phyloP scores from a whole-genome alignment of 2,888 invertebrate species.

The Papilio protenor region DNA sequence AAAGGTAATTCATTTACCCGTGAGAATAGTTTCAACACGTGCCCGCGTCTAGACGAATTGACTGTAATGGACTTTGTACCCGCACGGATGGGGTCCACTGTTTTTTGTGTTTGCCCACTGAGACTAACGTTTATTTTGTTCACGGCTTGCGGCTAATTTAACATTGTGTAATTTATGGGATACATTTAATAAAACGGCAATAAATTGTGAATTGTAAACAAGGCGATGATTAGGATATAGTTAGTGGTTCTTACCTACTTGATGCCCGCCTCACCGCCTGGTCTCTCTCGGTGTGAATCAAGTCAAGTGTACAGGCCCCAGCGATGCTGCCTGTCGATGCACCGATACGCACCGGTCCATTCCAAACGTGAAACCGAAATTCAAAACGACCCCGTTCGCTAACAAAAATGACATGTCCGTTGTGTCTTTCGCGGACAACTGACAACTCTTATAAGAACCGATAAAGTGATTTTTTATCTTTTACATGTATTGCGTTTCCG shows the following conservation, averaged over 20 bases:
- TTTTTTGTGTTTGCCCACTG: slow-evolving; percentile 59
- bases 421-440: no score
- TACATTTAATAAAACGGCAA: not conserved
- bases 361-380: no score
- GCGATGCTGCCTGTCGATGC: no score
- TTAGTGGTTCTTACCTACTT: no score
- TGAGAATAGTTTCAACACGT: slow-evolving; percentile 81
- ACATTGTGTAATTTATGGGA: not conserved
- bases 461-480: slow-evolving; percentile 81
- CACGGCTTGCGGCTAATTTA: slow-evolving; percentile 33
- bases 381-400: no score
- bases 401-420: no score
- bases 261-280: no score
- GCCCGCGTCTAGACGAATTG: slow-evolving; percentile 76
- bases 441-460: slow-evolving; percentile 57
- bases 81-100: slow-evolving; percentile 59
- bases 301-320: no score
- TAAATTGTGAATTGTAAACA: not conserved
- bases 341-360: no score
- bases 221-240: no score
- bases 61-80: slow-evolving; percentile 78
- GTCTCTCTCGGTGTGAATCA: no score
- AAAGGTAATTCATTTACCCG: slow-evolving; percentile 79
- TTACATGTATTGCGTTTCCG: slow-evolving; percentile 82
- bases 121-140: slow-evolving; percentile 58